Conservation (phyloP, 2,113 vertebrate species). For the Nycticryphes semicollaris region DNA sequence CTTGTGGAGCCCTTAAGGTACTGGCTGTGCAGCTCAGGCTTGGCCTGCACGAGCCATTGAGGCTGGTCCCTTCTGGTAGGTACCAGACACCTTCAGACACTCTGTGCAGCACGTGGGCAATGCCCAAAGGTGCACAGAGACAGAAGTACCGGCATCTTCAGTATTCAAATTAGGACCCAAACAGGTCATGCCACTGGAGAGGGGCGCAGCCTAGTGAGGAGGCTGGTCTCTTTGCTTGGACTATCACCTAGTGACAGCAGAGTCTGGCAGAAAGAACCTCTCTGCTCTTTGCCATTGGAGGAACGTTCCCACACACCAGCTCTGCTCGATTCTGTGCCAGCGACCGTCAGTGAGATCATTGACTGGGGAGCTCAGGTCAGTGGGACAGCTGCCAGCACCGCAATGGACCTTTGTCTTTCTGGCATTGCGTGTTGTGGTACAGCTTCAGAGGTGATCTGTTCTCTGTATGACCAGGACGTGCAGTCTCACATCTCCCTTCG, state of each 20-base stretch:
- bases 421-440: rapidly evolving
- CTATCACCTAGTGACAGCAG: neutral
- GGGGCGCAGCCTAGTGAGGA: neutral
- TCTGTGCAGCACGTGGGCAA: neutral
- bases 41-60: neutral
- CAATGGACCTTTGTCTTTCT: neutral
- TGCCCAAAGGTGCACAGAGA: neutral
- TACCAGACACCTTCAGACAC: neutral
- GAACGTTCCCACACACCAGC: rapidly evolving
- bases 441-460: neutral
- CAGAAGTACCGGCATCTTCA: neutral
- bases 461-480: neutral
- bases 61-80: neutral
- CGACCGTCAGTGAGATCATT: neutral
- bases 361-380: neutral
- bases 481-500: neutral
- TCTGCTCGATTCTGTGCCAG: neutral
- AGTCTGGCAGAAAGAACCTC: neutral
- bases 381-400: neutral
- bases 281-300: rapidly evolving
- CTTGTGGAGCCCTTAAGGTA: rapidly evolving
- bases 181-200: neutral
- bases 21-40: neutral
- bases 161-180: neutral
- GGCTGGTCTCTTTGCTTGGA: neutral